These are phyloP conservation scores for Nematolebias whitei DNA, from an alignment of 2,113 vertebrate genomes.

Conservation along the genomic window DNA sequence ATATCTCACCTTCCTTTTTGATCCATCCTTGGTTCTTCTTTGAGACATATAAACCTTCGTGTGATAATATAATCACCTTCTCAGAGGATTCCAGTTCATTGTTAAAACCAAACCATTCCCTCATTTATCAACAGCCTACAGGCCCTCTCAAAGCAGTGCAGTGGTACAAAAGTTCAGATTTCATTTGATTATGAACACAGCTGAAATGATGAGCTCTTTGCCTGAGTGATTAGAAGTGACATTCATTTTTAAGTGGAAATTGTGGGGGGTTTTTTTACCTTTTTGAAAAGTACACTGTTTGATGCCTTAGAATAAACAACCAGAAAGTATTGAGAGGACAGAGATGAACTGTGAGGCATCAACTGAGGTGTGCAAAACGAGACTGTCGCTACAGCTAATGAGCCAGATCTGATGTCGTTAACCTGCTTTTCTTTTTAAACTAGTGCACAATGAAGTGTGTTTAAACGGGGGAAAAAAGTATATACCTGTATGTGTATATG, in stretches of 20 bases:
- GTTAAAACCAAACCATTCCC: slow-evolving; percentile 24
- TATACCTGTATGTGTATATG: no score
- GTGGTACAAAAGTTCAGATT: slow-evolving; percentile 67
- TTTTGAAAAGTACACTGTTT: slow-evolving; percentile 51
- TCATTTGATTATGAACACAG: slow-evolving; percentile 58
- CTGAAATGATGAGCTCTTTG: slow-evolving; percentile 63
- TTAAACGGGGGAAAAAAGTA: not conserved
- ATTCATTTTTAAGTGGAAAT: slow-evolving; percentile 43
- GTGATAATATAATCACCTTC: slow-evolving; percentile 44
- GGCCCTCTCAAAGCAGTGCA: slow-evolving; percentile 35
- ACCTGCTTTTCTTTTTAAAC: slow-evolving; percentile 42
- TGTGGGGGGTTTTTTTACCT: slow-evolving; percentile 55
- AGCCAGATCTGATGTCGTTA: slow-evolving; percentile 53
- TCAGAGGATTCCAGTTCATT: slow-evolving; percentile 31
- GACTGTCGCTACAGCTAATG: slow-evolving; percentile 44
- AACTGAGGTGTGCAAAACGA: slow-evolving; percentile 29
- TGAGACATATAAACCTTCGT: slow-evolving; percentile 23
- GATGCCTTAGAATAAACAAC: slow-evolving; percentile 53
- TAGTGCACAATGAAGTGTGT: slow-evolving; percentile 4
- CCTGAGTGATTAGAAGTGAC: slow-evolving; percentile 51
- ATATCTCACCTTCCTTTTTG: slow-evolving; percentile 23
- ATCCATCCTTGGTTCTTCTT: slow-evolving; percentile 14
- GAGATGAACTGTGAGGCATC: slow-evolving; percentile 19
- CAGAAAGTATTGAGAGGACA: slow-evolving; percentile 31
- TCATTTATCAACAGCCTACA: slow-evolving; percentile 41